phyloP scores from a whole-genome alignment of 2,797 vertebrate genomes.

The Erpetoichthys calabaricus region DNA sequence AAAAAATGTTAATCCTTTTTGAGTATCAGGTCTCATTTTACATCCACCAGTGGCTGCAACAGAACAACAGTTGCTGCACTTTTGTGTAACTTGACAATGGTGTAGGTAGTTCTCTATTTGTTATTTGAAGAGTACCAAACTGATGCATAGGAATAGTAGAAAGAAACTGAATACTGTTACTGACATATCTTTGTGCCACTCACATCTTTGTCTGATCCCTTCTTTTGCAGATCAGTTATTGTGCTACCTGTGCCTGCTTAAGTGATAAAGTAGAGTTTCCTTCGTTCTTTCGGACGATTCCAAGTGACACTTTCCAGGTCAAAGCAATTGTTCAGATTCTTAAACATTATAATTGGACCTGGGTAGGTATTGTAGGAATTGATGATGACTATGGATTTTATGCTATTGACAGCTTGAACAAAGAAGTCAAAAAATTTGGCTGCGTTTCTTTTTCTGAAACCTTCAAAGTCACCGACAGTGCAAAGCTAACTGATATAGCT shows the following conservation, averaged over 20 bases:
- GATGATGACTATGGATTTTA: conserved; percentile 56
- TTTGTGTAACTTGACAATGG: too few relatives aligned
- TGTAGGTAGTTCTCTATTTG: too few relatives aligned
- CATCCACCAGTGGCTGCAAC: too few relatives aligned
- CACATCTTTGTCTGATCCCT: too few relatives aligned
- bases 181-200: too few relatives aligned
- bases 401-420: conserved; percentile 49
- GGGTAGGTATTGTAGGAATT: conserved; percentile 55
- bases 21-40: too few relatives aligned
- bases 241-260: conserved; percentile 61
- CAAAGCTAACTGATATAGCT: conserved; percentile 38
- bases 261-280: conserved; percentile 57
- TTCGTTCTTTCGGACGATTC: conserved; percentile 60
- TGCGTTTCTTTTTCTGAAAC: conserved; percentile 53
- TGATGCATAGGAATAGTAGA: too few relatives aligned
- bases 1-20: too few relatives aligned
- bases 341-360: conserved; percentile 56
- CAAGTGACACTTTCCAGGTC: conserved; percentile 61
- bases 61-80: too few relatives aligned
- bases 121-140: too few relatives aligned
- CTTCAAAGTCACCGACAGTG: conserved; percentile 44
- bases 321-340: conserved; percentile 54
- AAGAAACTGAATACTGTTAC: too few relatives aligned
- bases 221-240: conserved; percentile 51
- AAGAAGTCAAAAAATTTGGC: conserved; percentile 38